Evolutionary conservation across 2,113 vertebrate species (phyloP), one percentile per base, ranked within the genome.

Genomic region (Apodemus speciosus): DNA sequence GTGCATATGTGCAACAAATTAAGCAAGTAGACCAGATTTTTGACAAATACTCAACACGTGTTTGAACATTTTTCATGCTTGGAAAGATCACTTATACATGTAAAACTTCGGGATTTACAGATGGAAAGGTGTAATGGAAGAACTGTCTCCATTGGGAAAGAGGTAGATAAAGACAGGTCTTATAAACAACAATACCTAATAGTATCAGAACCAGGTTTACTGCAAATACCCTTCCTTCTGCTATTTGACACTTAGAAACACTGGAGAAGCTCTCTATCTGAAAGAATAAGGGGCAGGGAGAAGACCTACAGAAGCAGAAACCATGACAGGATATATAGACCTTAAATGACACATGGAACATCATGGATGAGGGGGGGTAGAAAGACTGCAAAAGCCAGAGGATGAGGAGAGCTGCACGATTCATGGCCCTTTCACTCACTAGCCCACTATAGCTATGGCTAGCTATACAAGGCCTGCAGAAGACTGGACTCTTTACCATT

Each of bases 21-120:
- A 91, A 86, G 25, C 46, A 72, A 88, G 66, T 72, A 95, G 27
- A 30, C 7, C 18, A 85, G 56, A 35, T 3, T 62, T 62, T 51
- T 49, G 7, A 87, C 35, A 83, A 30, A 32, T 9, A 9, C 3
- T 46, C 9, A 90, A 38, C 25, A 60, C n/a, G 8, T 66, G 77
- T 87, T 89, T 95, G 62, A 92, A 92, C 35, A 56, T 23, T 86
- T 88, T 20, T 30, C 14, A 51, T 81, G 4, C 6, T 88, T 88
- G 43, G 27, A n/a, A 35, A 92, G 16, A 56, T 32, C 40, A 10
- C 21, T 32, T 9, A 83, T 14, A 15, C n/a, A 49, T 15, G 8
- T 69, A 58, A 77, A n/a, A 2, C 9, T 73, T 64, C 40, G 5
- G 4, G 9, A 38, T 53, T 8, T 20, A 56, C 32, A 40, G 43